Conservation (phyloP, 2,113 vertebrate species). For the Zapornia atra region DNA sequence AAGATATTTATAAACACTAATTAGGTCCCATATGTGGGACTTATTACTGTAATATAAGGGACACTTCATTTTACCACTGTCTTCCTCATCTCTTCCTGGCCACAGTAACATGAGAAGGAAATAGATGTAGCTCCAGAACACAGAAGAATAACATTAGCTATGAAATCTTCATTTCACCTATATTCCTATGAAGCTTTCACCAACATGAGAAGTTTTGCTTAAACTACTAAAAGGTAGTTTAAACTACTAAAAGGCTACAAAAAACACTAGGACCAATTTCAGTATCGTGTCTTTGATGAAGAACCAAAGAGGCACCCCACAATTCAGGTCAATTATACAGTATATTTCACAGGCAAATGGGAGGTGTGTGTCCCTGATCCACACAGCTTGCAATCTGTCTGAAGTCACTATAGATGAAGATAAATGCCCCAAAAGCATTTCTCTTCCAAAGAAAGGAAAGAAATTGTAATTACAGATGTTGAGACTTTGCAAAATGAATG, state of each 20-base stretch:
- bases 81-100: background rate
- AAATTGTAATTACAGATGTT: background rate
- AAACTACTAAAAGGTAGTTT: too few relatives aligned
- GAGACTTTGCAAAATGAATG: background rate
- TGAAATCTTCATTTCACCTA: background rate
- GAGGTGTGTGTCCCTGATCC: background rate
- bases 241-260: too few relatives aligned
- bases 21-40: too few relatives aligned
- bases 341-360: background rate
- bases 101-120: background rate
- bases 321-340: background rate
- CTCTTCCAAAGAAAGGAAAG: background rate
- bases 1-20: too few relatives aligned
- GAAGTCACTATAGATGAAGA: background rate
- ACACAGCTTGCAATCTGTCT: background rate
- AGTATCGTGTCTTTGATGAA: background rate
- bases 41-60: background rate
- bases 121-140: background rate
- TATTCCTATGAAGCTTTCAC: background rate
- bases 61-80: background rate
- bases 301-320: background rate
- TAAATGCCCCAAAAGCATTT: background rate
- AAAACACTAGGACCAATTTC: background rate
- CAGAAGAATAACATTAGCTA: background rate
- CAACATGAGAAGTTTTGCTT: background rate